Base-by-base conservation (phyloP, 2,797 vertebrate species). In the Danio albolineatus region DNA sequence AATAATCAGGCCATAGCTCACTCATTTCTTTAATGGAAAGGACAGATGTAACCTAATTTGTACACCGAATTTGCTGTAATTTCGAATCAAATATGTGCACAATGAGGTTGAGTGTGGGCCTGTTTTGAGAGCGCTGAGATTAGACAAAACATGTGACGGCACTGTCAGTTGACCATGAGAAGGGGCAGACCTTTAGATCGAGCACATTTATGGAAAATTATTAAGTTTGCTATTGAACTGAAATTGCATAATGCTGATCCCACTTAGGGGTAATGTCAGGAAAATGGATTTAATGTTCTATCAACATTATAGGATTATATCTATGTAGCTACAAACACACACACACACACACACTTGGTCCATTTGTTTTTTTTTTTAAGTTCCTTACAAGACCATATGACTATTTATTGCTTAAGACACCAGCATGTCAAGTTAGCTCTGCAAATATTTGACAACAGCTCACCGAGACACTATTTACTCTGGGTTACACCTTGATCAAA, bases 371-470 rank as follows among this genome's bases (percentile, higher is more conserved):
- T n/a, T n/a, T n/a, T 28, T 1, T 1, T 28, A 28, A 28, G 28
- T 28, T 61, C n/a, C 67, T 48, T 36, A 70, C 10, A 28, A 28
- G 48, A 79, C 13, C 60, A 74, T 41, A 78, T 75, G 72, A 74
- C 17, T 64, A 39, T 62, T 9, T 62, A 72, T 75, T 69, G 70
- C 46, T 74, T 38, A 43, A 60, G 62, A 71, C 36, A 73, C 49
- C 21, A 41, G 41, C 6, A 7, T 64, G 19, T 82, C 61, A 53
- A 10, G 66, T 80, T 75, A 82, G 49, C 74, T 76, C 49, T 59
- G 46, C 82, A 82, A 86, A 86, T 84, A 84, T 81, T 78, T 81
- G 66, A 61, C 17, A 72, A 78, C 28, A 10, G 61, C 67, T 80
- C 44, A 46, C 39, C 13, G 38, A 62, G 7, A 83, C 21, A 59